A percentile compares a stretch with the other conserved stretches of the same genome.
These are phyloP conservation scores for Pipa parva DNA, from an alignment of 2,113 vertebrate genomes.

Conservation along the genomic window DNA sequence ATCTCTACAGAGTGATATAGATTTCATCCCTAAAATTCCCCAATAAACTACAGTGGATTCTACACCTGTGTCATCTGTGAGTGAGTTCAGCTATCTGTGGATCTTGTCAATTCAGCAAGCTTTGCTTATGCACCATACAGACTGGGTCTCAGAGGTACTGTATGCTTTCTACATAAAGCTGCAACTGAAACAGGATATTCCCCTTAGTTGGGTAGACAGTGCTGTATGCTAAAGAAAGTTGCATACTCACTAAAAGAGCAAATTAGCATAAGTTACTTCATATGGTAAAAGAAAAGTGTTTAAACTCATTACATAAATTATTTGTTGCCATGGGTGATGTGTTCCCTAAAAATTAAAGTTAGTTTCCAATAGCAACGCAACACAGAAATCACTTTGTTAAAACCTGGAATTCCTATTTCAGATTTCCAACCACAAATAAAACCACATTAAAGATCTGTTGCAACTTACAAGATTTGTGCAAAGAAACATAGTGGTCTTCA, in stretches of 20 bases:
- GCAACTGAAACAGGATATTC: too few species aligned
- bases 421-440: background rate
- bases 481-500: too few species aligned
- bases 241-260: background rate
- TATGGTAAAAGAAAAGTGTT: background rate
- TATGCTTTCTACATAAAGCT: too few species aligned
- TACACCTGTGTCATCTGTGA: too few species aligned
- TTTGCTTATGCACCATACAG: background rate
- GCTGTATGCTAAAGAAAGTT: too few species aligned
- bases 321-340: slow-evolving; percentile 19
- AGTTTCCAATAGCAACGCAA: slow-evolving; percentile 23
- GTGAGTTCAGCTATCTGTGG: too few species aligned
- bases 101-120: too few species aligned
- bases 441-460: slow-evolving; percentile 9
- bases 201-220: background rate
- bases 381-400: background rate
- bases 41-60: too few species aligned
- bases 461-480: background rate
- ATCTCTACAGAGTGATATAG: too few species aligned
- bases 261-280: background rate
- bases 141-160: background rate
- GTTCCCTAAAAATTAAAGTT: slow-evolving; percentile 6
- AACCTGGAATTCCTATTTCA: slow-evolving; percentile 11
- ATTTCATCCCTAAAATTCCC: too few species aligned
- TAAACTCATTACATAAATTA: slow-evolving; percentile 3